Conservation (phyloP, 2,113 vertebrate species). For the Cryptoleucopteryx plumbea region DNA sequence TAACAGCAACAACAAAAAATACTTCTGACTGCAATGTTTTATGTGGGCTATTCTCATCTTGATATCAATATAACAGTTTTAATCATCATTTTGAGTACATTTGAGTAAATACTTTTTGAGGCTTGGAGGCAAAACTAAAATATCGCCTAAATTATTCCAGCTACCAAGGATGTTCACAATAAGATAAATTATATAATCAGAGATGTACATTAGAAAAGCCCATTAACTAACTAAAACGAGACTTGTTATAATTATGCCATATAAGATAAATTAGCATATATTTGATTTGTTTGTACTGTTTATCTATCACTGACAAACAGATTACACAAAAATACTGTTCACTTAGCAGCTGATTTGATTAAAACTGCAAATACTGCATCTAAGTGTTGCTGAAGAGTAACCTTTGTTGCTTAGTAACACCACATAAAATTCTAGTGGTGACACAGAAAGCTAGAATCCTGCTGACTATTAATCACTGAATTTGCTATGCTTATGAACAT, state of each 20-base stretch:
- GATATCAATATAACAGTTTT: background rate
- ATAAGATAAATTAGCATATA: background rate
- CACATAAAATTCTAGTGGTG: conserved; percentile 20
- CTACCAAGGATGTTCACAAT: background rate
- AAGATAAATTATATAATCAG: background rate
- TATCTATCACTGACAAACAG: background rate
- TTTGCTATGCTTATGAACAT: conserved; percentile 6
- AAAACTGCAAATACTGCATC: conserved; percentile 33
- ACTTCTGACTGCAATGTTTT: background rate
- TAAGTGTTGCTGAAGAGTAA: conserved; percentile 40
- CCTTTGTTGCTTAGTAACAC: conserved; percentile 63
- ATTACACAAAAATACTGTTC: conserved; percentile 19
- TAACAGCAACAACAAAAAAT: background rate
- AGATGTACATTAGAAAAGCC: background rate
- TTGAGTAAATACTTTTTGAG: background rate
- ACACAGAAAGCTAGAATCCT: conserved; percentile 27
- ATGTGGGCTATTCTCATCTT: background rate
- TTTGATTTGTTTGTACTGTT: background rate
- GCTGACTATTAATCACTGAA: conserved; percentile 44
- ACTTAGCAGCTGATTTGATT: conserved; percentile 43
- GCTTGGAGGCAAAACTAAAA: background rate
- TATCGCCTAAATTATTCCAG: background rate
- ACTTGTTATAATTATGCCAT: background rate
- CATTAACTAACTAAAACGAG: background rate
- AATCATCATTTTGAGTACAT: background rate